Conservation (phyloP, 2,888 invertebrate species). For the Plebejus anna region DNA sequence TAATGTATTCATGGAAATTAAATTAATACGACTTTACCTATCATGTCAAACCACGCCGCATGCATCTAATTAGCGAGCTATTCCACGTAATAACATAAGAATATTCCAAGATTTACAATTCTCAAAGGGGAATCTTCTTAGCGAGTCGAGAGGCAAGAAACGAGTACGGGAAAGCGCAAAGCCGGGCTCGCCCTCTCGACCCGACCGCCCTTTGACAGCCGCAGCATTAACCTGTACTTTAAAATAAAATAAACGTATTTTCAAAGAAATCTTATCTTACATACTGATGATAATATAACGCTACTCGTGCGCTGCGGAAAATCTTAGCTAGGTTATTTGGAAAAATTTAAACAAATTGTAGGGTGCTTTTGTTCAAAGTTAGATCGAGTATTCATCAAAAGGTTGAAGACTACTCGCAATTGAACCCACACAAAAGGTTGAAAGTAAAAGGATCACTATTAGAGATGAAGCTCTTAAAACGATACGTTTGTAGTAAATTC, state of each 20-base stretch:
- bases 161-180: slow-evolving; percentile 27
- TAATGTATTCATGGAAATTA: background rate
- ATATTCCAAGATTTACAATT: slow-evolving; percentile 24
- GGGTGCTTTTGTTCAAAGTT: background rate
- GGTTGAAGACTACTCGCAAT: background rate
- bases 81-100: background rate
- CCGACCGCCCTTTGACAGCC: slow-evolving; percentile 32
- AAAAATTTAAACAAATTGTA: background rate
- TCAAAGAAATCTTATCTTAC: slow-evolving; percentile 19
- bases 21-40: background rate
- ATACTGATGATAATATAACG: slow-evolving; percentile 28
- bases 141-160: slow-evolving; percentile 27
- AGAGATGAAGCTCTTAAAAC: background rate
- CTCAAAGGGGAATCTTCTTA: slow-evolving; percentile 28
- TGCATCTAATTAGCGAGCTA: slow-evolving; percentile 4
- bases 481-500: background rate
- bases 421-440: background rate
- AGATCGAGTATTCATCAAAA: background rate
- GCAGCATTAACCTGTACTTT: slow-evolving; percentile 33
- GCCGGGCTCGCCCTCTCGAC: slow-evolving; percentile 30
- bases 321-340: background rate
- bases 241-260: slow-evolving; percentile 32
- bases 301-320: background rate
- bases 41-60: background rate
- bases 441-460: background rate